Conservation (phyloP, 2,113 vertebrate species). For the Tragulus kanchil region DNA sequence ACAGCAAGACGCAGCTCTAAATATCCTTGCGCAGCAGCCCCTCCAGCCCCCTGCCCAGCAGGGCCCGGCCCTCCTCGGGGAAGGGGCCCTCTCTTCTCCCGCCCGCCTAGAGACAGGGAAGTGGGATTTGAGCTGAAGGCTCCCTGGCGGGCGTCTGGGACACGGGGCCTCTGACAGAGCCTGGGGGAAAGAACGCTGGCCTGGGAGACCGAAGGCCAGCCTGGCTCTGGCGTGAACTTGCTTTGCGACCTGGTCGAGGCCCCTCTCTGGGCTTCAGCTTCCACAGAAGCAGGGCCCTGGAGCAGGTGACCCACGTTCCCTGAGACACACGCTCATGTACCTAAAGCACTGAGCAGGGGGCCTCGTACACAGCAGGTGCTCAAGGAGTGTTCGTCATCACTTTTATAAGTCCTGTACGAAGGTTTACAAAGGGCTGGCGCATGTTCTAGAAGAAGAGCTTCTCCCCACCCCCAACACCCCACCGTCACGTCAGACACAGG, state of each 20-base stretch:
- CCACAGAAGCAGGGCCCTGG: neutral
- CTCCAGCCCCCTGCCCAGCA: conserved; percentile 48
- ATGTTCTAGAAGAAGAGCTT: neutral
- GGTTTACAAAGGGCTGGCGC: neutral
- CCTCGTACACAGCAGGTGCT: neutral
- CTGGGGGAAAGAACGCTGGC: neutral
- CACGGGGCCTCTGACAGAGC: neutral
- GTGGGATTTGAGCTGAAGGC: neutral
- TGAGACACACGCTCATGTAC: neutral
- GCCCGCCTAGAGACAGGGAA: neutral
- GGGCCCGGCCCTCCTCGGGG: conserved; percentile 52
- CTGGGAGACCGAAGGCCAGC: neutral
- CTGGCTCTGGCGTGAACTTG: neutral
- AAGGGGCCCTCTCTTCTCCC: conserved; percentile 46
- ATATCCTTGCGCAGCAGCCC: conserved; percentile 80
- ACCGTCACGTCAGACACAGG: neutral
- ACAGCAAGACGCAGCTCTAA: conserved; percentile 81
- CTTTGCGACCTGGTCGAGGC: neutral
- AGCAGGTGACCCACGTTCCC: neutral
- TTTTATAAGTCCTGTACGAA: conserved; percentile 36
- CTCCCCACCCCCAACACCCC: neutral
- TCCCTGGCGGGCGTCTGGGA: neutral
- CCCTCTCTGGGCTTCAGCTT: neutral
- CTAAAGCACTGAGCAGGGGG: neutral
- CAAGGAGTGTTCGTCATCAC: neutral